A percentile compares a stretch with the other conserved stretches of the same genome.
Evolutionary conservation across 2,797 vertebrate species (phyloP).

Genomic region (Silurus aristotelis): DNA sequence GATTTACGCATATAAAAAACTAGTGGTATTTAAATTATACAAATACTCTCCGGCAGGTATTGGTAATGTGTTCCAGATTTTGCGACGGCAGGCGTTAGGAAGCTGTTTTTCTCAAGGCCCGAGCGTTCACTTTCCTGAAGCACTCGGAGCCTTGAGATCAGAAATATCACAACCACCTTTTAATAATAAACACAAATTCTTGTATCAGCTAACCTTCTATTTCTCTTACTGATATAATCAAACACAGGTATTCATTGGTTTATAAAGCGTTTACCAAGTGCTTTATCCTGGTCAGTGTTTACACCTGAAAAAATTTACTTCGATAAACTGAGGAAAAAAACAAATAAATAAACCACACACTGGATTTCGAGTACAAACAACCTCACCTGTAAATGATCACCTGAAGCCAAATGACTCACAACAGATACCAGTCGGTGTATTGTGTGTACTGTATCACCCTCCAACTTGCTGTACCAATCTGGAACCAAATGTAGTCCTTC

Average conservation of each 20-base stretch:
- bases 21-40: too few species aligned
- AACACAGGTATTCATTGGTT: background rate
- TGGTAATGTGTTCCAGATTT: too few species aligned
- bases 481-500: background rate
- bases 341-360: background rate
- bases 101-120: too few species aligned
- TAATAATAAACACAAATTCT: background rate
- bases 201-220: background rate
- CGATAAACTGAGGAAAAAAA: too few species aligned
- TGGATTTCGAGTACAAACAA: background rate
- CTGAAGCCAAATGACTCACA: background rate
- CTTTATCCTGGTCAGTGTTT: background rate
- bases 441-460: background rate
- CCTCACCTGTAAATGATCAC: background rate
- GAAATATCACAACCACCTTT: background rate
- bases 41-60: too few species aligned
- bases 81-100: too few species aligned
- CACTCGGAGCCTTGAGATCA: slow-evolving; percentile 52
- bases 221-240: background rate
- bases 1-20: too few species aligned
- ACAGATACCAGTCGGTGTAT: background rate
- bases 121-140: slow-evolving; percentile 52
- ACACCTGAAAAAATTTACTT: too few species aligned
- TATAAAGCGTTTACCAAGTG: too few species aligned
- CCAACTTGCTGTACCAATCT: background rate